phyloP scores from a whole-genome alignment of 2,888 invertebrate species.

The Leucania comma region DNA sequence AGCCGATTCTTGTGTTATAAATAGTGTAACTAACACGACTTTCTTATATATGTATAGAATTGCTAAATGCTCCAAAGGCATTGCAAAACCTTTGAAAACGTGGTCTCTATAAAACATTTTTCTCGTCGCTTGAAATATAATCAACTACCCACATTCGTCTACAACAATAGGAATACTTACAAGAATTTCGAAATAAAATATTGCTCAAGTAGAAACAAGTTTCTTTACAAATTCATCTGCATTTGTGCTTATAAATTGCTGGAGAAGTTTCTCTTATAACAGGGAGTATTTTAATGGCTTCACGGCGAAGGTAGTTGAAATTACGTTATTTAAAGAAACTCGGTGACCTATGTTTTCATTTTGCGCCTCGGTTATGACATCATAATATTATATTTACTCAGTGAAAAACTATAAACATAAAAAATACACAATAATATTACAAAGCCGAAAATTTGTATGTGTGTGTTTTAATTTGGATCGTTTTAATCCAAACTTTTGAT shows the following conservation, averaged over 20 bases:
- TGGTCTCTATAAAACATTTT: not conserved
- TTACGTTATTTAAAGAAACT: slow-evolving; percentile 50
- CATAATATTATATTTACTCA: too few relatives aligned
- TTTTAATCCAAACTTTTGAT: too few relatives aligned
- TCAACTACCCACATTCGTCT: not conserved
- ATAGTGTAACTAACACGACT: too few relatives aligned
- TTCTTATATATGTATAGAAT: too few relatives aligned
- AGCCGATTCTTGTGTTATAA: too few relatives aligned
- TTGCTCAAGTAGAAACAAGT: slow-evolving; percentile 11
- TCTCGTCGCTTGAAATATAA: not conserved
- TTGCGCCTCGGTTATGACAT: slow-evolving; percentile 2
- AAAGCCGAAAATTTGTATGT: too few relatives aligned
- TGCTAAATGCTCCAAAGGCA: not conserved
- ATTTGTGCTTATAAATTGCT: slow-evolving; percentile 26
- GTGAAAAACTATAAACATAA: too few relatives aligned
- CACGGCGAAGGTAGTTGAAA: slow-evolving; percentile 28
- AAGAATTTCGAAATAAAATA: slow-evolving; percentile 31
- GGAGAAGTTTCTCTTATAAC: slow-evolving; percentile 17
- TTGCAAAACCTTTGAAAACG: not conserved
- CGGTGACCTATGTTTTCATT: slow-evolving; percentile 39
- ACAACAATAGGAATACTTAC: slow-evolving; percentile 25
- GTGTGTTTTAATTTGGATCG: too few relatives aligned
- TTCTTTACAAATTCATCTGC: slow-evolving; percentile 12
- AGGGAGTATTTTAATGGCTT: slow-evolving; percentile 35
- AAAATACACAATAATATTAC: too few relatives aligned